Percentiles rank a stretch among this genome's conserved stretches.
These are phyloP conservation scores for Acromyrmex heyeri DNA, from an alignment of 1,140 invertebrate species.

Conservation along the genomic window DNA sequence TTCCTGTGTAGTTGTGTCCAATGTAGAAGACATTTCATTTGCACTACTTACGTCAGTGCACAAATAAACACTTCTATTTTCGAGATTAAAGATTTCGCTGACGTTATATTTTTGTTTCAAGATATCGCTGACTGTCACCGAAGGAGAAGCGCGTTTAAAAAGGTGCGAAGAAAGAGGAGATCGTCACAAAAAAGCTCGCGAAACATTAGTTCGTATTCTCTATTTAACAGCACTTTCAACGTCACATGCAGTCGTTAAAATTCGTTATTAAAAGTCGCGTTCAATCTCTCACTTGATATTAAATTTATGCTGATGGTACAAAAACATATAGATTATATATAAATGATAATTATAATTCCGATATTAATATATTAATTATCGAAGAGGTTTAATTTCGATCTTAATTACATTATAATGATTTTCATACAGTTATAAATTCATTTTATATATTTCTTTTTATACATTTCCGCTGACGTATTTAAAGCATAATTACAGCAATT, in stretches of 20 bases:
- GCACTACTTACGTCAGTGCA: slow-evolving; percentile 66
- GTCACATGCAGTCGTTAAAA: slow-evolving; percentile 46
- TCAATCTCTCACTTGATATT: background rate
- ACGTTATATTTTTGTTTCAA: slow-evolving; percentile 69
- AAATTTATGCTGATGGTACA: background rate
- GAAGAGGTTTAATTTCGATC: slow-evolving; percentile 18
- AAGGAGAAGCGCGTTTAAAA: background rate
- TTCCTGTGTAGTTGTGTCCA: background rate
- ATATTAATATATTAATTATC: background rate
- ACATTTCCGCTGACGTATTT: background rate
- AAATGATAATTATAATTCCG: background rate
- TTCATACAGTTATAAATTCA: background rate
- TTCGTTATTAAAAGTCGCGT: slow-evolving; percentile 14
- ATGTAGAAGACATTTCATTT: background rate
- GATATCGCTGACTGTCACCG: slow-evolving; percentile 47
- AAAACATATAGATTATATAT: background rate
- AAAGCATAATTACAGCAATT: slow-evolving; percentile 73
- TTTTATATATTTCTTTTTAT: background rate
- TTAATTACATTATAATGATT: background rate
- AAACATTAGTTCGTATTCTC: slow-evolving; percentile 68
- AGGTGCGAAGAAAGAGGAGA: slow-evolving; percentile 7
- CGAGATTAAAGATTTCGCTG: slow-evolving; percentile 70
- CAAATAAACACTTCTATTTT: slow-evolving; percentile 70
- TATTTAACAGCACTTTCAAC: slow-evolving; percentile 58
- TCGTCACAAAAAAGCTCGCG: slow-evolving; percentile 47